Percentiles rank a stretch among this genome's conserved stretches.
These are phyloP conservation scores for Carcharodon carcharias DNA, from an alignment of 2,797 vertebrate species.

Conservation along the genomic window DNA sequence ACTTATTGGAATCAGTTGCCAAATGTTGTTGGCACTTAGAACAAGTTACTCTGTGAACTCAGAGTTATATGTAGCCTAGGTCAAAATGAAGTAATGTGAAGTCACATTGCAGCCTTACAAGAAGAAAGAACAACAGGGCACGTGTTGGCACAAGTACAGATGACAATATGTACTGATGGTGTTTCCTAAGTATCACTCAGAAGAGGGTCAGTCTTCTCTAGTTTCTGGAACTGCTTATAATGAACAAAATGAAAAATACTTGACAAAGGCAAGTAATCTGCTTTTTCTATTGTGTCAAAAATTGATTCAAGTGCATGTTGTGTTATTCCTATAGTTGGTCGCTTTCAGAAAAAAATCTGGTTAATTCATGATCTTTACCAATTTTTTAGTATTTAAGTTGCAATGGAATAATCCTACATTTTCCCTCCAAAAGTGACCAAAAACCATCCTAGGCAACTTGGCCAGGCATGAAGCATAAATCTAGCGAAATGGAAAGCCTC, in stretches of 20 bases:
- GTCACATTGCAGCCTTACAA: background rate
- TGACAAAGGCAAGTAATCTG: background rate
- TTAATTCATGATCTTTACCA: background rate
- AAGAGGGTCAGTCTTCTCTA: background rate
- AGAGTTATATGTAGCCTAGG: background rate
- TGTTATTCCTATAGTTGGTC: background rate
- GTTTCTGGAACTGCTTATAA: background rate
- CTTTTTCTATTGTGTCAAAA: background rate
- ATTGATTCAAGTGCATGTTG: background rate
- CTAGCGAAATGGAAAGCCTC: background rate
- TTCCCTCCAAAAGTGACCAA: background rate
- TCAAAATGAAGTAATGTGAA: conserved; percentile 21
- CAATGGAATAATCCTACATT: background rate
- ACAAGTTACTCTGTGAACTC: background rate
- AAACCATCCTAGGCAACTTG: background rate
- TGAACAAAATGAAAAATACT: background rate
- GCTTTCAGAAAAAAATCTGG: background rate
- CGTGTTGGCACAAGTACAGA: background rate
- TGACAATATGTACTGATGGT: background rate
- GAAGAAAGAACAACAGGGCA: background rate
- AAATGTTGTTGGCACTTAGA: background rate
- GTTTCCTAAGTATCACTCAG: background rate
- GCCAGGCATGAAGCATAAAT: background rate
- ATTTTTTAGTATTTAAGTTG: background rate
- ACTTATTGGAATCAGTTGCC: background rate